Base-by-base conservation (phyloP, 1,140 invertebrate species). In the Drosophila leontia region DNA sequence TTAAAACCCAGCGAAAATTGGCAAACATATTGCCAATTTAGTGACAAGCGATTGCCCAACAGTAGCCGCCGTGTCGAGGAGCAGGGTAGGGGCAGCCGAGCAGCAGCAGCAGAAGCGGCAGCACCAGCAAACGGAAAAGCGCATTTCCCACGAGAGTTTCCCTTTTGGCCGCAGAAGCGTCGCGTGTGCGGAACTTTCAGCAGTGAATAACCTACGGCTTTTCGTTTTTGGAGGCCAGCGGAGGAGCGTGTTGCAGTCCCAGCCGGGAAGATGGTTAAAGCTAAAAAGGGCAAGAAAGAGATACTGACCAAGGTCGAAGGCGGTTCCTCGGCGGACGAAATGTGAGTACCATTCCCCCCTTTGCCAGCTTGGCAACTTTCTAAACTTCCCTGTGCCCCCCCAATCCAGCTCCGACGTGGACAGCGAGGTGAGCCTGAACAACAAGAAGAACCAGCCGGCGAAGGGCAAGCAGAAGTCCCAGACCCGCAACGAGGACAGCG, bases 211-310 rank as follows among this genome's bases (percentile, higher is more conserved):
- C 74, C 78, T 78, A 75, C 76, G 76, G 77, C 62, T 51, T 83
- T 91, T 90, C 65, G 82, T 91, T 51, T 65, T 72, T 78, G 82
- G 53, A 56, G 53, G 70, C 75, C 76, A 74, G 71, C 77, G 82
- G 69, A 84, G 81, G 88, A 92, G 90, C 91, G 91, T 92, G 91
- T 92, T 92, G 91, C 91, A 91, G 83, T 88, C 90, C 71, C 85
- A 82, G 53, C 78, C 82, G 79, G 86, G 80, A 92, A 92, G 91
- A 92, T 92, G 92, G 92, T 92, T 91, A 92, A 92, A 91, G 75
- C 91, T 91, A 92, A 92, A 92, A 92, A 92, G 88, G 92, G 92
- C 92, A 92, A 92, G 92, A 92, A 92, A 92, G 92, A 92, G 91
- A 92, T 91, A 91, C 75, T 91, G 78, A 80, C 82, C 71, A 60